These are phyloP conservation scores for Aphelocoma californica DNA, from an alignment of 2,797 vertebrate species.

Conservation along the genomic window DNA sequence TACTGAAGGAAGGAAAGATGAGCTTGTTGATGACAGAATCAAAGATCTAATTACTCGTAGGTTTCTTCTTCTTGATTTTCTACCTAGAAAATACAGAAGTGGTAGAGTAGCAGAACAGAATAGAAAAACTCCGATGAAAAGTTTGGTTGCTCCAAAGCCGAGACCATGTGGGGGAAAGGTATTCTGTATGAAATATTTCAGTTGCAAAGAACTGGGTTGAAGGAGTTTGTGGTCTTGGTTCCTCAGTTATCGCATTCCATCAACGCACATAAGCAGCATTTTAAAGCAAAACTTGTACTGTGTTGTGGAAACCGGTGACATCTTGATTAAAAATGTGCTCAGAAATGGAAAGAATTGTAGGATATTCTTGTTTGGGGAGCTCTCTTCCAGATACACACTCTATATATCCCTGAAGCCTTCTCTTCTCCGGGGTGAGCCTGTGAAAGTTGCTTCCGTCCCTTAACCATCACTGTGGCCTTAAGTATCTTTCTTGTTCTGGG, in stretches of 20 bases:
- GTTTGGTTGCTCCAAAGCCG: background rate
- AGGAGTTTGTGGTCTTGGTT: background rate
- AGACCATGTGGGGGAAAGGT: background rate
- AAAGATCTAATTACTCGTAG: background rate
- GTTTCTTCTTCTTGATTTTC: background rate
- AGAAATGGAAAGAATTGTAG: background rate
- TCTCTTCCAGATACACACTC: background rate
- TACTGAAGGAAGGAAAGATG: background rate
- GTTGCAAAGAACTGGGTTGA: background rate
- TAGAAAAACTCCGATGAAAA: background rate
- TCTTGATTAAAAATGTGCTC: background rate
- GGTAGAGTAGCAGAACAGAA: background rate
- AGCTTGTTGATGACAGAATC: background rate
- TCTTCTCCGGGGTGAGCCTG: background rate
- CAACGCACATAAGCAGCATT: background rate
- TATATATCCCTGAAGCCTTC: rapidly evolving
- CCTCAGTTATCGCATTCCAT: background rate
- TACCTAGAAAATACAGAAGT: background rate
- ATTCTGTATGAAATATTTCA: background rate
- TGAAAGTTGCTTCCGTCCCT: background rate
- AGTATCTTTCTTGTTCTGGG: background rate
- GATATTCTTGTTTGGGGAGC: background rate
- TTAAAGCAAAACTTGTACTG: background rate
- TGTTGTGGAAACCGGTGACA: background rate
- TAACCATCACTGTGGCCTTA: background rate